Conservation (phyloP, 2,113 vertebrate species). For the Rhinogobius similis region DNA sequence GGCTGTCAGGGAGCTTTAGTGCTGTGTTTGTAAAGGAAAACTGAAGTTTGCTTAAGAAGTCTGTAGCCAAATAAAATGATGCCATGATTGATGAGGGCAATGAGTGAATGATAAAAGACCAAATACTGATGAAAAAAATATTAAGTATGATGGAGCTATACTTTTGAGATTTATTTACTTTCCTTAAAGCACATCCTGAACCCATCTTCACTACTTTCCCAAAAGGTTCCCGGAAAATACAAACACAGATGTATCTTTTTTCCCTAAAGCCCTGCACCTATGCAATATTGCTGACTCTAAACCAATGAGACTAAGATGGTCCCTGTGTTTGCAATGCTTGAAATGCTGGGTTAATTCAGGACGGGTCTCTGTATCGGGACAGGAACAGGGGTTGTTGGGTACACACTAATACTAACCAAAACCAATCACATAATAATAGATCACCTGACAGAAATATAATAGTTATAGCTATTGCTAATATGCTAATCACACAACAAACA, state of each 20-base stretch:
- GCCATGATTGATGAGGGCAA: slow-evolving; percentile 64
- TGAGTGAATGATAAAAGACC: slow-evolving; percentile 48
- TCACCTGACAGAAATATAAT: background rate
- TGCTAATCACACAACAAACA: slow-evolving; percentile 41
- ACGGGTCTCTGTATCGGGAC: slow-evolving; percentile 17
- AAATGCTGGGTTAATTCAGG: slow-evolving; percentile 43
- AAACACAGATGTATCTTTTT: slow-evolving; percentile 72
- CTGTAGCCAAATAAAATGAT: slow-evolving; percentile 55
- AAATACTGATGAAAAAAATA: slow-evolving; percentile 49
- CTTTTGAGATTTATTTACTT: slow-evolving; percentile 47
- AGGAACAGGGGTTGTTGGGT: slow-evolving; percentile 13
- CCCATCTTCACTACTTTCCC: slow-evolving; percentile 42
- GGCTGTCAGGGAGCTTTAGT: slow-evolving; percentile 55
- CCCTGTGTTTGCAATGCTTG: slow-evolving; percentile 14
- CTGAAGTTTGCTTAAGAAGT: slow-evolving; percentile 27
- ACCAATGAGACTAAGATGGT: slow-evolving; percentile 12
- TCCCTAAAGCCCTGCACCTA: slow-evolving; percentile 36
- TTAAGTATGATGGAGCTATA: slow-evolving; percentile 33
- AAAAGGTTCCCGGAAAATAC: slow-evolving; percentile 47
- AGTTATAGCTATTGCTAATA: slow-evolving; percentile 16
- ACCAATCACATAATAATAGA: slow-evolving; percentile 19
- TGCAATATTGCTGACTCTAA: slow-evolving; percentile 33
- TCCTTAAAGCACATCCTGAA: slow-evolving; percentile 35
- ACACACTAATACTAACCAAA: background rate
- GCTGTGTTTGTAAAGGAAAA: slow-evolving; percentile 49